phyloP scores from a whole-genome alignment of 2,888 invertebrate genomes.

The Xanthia togata region DNA sequence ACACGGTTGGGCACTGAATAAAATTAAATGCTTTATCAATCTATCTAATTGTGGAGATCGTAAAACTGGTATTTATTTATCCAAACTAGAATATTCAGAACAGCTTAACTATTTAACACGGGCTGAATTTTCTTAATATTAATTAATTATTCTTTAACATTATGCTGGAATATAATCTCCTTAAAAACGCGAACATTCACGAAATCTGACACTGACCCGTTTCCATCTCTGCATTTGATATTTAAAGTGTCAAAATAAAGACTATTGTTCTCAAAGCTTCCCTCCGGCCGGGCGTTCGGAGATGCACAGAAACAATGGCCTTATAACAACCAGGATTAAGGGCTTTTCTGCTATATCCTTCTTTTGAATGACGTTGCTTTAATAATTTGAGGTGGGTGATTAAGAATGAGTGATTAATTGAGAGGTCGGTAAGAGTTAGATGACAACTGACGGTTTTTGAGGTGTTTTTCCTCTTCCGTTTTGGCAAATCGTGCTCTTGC shows the following conservation, averaged over 20 bases:
- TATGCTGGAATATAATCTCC: slow-evolving; percentile 9
- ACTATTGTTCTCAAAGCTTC: slow-evolving; percentile 47
- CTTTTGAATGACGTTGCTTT: slow-evolving; percentile 31
- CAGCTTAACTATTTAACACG: not conserved
- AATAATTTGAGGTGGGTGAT: slow-evolving; percentile 29
- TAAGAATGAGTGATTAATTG: slow-evolving; percentile 37
- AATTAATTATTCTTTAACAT: not conserved
- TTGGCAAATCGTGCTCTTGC: no score
- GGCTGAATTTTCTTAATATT: not conserved
- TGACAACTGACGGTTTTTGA: not conserved
- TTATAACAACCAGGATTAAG: slow-evolving; percentile 45
- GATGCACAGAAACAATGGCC: slow-evolving; percentile 51
- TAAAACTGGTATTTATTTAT: not conserved
- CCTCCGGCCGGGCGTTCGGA: slow-evolving; percentile 14
- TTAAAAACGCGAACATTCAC: slow-evolving; percentile 21
- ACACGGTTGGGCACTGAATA: no score
- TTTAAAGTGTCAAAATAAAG: slow-evolving; percentile 58
- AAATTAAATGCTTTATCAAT: no score
- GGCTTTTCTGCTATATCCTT: slow-evolving; percentile 34
- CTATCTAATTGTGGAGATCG: not conserved
- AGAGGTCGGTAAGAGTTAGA: not conserved
- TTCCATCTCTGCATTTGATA: slow-evolving; percentile 50
- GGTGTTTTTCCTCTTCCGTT: no score
- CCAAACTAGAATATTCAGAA: not conserved
- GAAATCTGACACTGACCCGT: slow-evolving; percentile 4